Conservation (phyloP, 2,797 vertebrate genomes). For the Australoheros facetus region DNA sequence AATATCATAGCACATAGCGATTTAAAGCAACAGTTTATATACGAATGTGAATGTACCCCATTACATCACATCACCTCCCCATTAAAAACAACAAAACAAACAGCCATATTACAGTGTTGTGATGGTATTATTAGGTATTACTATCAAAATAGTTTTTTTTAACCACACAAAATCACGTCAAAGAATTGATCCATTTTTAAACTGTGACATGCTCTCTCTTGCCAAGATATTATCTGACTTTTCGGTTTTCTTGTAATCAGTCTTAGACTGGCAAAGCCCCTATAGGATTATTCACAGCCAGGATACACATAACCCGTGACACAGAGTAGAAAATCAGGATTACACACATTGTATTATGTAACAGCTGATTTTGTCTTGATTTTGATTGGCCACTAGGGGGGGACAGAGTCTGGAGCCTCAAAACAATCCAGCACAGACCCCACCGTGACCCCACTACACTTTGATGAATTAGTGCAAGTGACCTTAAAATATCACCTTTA, state of each 20-base stretch:
- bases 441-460: not conserved
- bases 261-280: not conserved
- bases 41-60: not conserved
- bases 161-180: not conserved
- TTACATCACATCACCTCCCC: not conserved
- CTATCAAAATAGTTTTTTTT: too few species aligned
- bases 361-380: conserved; percentile 15
- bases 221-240: not conserved
- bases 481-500: not conserved
- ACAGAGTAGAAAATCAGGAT: conserved; percentile 47
- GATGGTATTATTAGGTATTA: too few species aligned
- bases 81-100: too few species aligned
- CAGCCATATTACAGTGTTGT: not conserved
- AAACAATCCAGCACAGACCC: not conserved
- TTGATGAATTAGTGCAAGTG: not conserved
- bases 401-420: conserved; percentile 4
- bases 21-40: not conserved
- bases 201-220: conserved; percentile 21
- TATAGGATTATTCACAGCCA: conserved; percentile 39
- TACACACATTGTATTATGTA: conserved; percentile 58
- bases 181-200: not conserved
- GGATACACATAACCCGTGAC: conserved; percentile 57
- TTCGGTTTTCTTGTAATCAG: not conserved
- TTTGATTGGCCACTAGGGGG: conserved; percentile 37
- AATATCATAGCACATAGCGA: not conserved